phyloP scores from a whole-genome alignment of 2,113 vertebrate species.

The Suncus etruscus region DNA sequence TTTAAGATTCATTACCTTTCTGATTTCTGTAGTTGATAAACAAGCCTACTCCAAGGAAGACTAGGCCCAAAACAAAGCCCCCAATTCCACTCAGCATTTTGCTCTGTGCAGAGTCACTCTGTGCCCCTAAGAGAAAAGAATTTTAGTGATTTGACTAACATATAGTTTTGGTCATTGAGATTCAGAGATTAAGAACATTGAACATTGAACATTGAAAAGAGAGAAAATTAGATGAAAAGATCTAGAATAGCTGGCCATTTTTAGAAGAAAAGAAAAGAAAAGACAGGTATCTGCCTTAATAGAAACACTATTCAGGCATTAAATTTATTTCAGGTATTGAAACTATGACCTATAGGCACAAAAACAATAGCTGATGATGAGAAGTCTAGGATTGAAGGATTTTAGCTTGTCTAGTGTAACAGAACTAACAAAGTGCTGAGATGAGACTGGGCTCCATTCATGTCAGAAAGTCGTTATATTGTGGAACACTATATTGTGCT shows the following conservation, averaged over 20 bases:
- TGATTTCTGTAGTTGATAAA: background rate
- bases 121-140: constrained; percentile 32
- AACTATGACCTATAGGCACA: rapidly evolving
- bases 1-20: constrained; percentile 21
- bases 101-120: constrained; percentile 51
- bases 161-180: rapidly evolving
- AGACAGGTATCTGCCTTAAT: background rate
- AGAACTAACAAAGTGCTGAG: background rate
- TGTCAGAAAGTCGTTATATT: rapidly evolving
- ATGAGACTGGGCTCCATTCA: rapidly evolving
- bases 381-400: rapidly evolving
- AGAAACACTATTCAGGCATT: rapidly evolving
- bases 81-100: constrained; percentile 58
- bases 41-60: constrained; percentile 39
- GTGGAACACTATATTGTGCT: background rate
- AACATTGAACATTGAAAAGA: no score
- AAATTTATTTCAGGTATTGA: background rate
- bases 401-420: rapidly evolving
- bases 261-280: background rate
- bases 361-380: rapidly evolving
- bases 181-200: background rate
- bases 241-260: rapidly evolving
- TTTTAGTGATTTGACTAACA: background rate
- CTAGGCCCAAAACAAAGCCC: constrained; percentile 50
- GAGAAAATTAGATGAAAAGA: rapidly evolving